A percentile compares a stretch with the other conserved stretches of the same genome.
Conservation (phyloP, 2,797 vertebrate genomes). For the Phalloptychus januarius region DNA sequence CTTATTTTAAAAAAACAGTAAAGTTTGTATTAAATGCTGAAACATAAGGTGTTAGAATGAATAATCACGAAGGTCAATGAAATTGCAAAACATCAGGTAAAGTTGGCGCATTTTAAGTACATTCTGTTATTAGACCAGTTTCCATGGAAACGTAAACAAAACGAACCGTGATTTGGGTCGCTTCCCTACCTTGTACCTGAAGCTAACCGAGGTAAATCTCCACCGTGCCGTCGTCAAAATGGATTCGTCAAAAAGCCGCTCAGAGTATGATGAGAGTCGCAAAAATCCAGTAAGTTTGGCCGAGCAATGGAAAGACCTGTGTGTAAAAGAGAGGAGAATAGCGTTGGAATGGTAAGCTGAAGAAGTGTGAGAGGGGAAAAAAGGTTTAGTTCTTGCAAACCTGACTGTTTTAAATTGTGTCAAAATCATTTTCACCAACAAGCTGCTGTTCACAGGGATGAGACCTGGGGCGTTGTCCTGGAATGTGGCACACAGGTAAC, state of each 20-base stretch:
- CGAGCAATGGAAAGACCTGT: constrained; percentile 80
- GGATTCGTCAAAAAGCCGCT: constrained; percentile 38
- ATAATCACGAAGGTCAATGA: too few species aligned
- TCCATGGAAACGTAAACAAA: constrained; percentile 60
- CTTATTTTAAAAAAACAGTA: too few species aligned
- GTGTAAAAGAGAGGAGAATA: constrained; percentile 73
- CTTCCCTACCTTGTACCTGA: neutral
- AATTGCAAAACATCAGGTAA: too few species aligned
- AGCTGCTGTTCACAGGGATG: constrained; percentile 80
- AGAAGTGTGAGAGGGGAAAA: neutral
- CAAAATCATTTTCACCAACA: neutral
- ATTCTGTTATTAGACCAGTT: constrained; percentile 11
- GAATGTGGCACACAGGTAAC: constrained; percentile 84
- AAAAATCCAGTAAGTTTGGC: constrained; percentile 75
- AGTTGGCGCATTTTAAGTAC: too few species aligned
- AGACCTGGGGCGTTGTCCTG: constrained; percentile 87
- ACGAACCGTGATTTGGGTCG: constrained; percentile 52
- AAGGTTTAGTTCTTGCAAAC: neutral
- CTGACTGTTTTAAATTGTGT: neutral
- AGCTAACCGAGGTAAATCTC: neutral
- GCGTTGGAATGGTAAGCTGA: constrained; percentile 78
- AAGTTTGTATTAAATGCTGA: too few species aligned
- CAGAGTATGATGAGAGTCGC: constrained; percentile 18
- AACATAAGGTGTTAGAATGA: too few species aligned
- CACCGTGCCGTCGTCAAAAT: constrained; percentile 25